Percentiles rank a stretch among this genome's conserved stretches.
phyloP scores from a whole-genome alignment of 2,113 vertebrate genomes.

The Sciurus niger region DNA sequence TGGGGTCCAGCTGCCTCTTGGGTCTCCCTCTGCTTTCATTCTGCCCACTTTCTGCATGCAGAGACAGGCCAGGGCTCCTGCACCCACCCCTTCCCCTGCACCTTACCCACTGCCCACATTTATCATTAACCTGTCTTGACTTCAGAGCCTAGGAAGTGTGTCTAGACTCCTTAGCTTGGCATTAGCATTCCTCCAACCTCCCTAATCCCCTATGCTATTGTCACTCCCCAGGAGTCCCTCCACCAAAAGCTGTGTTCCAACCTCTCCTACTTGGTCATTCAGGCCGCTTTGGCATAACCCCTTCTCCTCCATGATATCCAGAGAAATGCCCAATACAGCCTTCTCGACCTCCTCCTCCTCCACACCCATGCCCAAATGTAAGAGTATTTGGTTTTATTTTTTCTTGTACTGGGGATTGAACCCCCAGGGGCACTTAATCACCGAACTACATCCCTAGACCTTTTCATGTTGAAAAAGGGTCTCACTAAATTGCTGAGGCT shows the following conservation, averaged over 20 bases:
- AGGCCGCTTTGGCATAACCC: neutral
- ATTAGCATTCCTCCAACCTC: neutral
- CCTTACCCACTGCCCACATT: neutral
- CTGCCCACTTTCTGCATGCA: no score
- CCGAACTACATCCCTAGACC: no score
- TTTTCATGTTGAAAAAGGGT: no score
- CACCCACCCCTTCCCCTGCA: neutral
- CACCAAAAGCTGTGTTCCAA: neutral
- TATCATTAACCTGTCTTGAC: neutral
- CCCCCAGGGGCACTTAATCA: no score
- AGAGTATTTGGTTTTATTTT: no score
- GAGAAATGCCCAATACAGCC: neutral
- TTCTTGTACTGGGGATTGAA: no score
- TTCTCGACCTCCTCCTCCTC: neutral
- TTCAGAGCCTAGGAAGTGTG: neutral
- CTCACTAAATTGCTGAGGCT: no score
- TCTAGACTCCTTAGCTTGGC: neutral
- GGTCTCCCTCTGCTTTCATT: neutral
- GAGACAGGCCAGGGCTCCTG: neutral
- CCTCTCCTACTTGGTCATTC: neutral
- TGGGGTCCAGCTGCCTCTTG: neutral
- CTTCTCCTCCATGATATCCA: neutral
- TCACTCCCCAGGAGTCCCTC: neutral
- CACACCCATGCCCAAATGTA: rapidly evolving
- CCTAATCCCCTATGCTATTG: neutral